Evolutionary conservation across 2,888 invertebrate species (phyloP).

Genomic region (Ceraclea dissimilis): DNA sequence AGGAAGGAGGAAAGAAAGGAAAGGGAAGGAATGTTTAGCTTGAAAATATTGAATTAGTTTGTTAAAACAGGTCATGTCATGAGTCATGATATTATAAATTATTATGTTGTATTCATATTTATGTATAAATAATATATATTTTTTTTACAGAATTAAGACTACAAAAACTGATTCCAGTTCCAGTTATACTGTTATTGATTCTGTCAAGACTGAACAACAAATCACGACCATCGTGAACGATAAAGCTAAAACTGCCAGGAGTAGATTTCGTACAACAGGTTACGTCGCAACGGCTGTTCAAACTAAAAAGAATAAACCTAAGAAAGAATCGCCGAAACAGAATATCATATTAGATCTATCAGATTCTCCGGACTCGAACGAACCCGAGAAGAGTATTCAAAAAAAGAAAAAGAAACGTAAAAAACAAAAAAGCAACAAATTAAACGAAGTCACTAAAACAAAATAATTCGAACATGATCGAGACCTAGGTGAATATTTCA

Average conservation of each 20-base stretch:
- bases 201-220: conserved; percentile 22
- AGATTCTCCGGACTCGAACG: conserved; percentile 43
- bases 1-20: no score
- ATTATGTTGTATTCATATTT: no score
- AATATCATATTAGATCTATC: conserved; percentile 35
- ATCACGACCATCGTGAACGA: conserved; percentile 8
- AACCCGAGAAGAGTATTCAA: conserved; percentile 36
- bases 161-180: conserved; percentile 33
- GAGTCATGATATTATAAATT: no score
- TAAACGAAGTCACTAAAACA: background rate
- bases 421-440: conserved; percentile 26
- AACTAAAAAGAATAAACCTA: conserved; percentile 36
- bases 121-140: background rate
- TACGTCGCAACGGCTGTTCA: conserved; percentile 52
- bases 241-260: conserved; percentile 30
- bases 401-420: conserved; percentile 42
- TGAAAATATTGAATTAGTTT: no score
- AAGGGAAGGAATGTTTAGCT: no score
- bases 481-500: no score
- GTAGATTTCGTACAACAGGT: conserved; percentile 52
- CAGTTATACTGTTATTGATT: conserved; percentile 17
- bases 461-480: background rate
- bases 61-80: no score
- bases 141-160: conserved; percentile 40
- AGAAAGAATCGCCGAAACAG: conserved; percentile 30